phyloP scores from a whole-genome alignment of 2,888 invertebrate genomes.

The Seira musarum region DNA sequence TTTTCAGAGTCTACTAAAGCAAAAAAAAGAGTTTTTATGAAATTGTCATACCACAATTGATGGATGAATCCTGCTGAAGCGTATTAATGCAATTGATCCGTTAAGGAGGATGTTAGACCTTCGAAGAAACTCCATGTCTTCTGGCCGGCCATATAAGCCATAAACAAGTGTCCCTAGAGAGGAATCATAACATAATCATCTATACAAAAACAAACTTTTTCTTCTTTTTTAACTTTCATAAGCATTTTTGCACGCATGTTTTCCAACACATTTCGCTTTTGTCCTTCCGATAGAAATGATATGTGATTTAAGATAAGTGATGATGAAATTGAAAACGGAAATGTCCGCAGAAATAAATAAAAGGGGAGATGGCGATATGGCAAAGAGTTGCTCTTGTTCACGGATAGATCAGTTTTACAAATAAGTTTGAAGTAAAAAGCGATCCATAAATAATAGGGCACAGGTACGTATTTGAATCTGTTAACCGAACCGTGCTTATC shows the following conservation, averaged over 20 bases:
- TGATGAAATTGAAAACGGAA: too few species aligned
- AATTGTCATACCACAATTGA: constrained; percentile 66
- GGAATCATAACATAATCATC: constrained; percentile 29
- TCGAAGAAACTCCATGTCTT: constrained; percentile 67
- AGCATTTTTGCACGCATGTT: too few species aligned
- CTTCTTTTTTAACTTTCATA: neutral
- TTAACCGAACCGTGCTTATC: neutral
- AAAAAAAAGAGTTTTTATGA: constrained; percentile 10
- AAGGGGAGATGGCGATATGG: too few species aligned
- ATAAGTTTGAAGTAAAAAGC: too few species aligned
- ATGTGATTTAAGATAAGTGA: too few species aligned
- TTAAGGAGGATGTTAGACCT: constrained; percentile 62
- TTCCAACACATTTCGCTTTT: too few species aligned
- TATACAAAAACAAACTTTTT: constrained; percentile 30
- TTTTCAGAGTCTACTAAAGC: neutral
- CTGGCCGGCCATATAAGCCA: constrained; percentile 66
- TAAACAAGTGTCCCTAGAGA: constrained; percentile 69
- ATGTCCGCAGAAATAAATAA: too few species aligned
- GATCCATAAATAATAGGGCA: too few species aligned
- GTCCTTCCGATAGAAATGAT: too few species aligned
- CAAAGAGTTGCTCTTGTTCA: too few species aligned
- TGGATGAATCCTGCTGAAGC: constrained; percentile 68
- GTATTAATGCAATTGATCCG: constrained; percentile 68
- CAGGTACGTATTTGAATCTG: neutral
- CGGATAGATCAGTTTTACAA: too few species aligned